These are phyloP conservation scores for Silvanus unidentatus DNA, from an alignment of 2,888 invertebrate species.

Conservation along the genomic window DNA sequence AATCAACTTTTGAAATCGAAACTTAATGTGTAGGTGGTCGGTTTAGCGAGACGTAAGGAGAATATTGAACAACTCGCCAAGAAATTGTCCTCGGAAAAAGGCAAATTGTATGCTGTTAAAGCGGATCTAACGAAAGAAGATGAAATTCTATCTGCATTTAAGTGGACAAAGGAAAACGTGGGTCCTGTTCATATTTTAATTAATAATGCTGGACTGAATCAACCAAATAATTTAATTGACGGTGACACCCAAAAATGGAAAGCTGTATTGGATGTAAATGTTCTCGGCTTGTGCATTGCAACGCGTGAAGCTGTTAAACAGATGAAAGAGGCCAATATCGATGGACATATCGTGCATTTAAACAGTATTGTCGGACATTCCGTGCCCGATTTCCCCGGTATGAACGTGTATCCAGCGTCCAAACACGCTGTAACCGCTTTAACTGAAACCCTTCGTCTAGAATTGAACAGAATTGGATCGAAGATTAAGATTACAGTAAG, in stretches of 20 bases:
- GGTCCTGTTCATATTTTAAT: conserved; percentile 8
- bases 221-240: neutral
- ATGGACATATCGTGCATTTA: too few species aligned
- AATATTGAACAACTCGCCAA: conserved; percentile 6
- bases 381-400: too few species aligned
- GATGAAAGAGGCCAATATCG: too few species aligned
- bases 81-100: neutral
- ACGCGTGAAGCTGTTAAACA: too few species aligned
- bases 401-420: too few species aligned
- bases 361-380: too few species aligned
- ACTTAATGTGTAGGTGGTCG: neutral
- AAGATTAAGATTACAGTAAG: too few species aligned
- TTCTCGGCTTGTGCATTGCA: too few species aligned
- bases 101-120: conserved; percentile 6
- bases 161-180: conserved; percentile 6
- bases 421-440: too few species aligned
- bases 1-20: too few species aligned
- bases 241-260: conserved; percentile 1
- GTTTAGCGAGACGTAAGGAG: conserved; percentile 1
- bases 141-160: conserved; percentile 7
- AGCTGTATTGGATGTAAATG: neutral
- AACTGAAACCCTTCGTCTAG: too few species aligned
- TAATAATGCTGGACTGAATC: conserved; percentile 1
- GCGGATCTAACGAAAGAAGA: conserved; percentile 7
- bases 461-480: too few species aligned